A percentile compares a stretch with the other conserved stretches of the same genome.
Evolutionary conservation across 2,797 vertebrate species (phyloP).

Genomic region (Danio aesculapii): DNA sequence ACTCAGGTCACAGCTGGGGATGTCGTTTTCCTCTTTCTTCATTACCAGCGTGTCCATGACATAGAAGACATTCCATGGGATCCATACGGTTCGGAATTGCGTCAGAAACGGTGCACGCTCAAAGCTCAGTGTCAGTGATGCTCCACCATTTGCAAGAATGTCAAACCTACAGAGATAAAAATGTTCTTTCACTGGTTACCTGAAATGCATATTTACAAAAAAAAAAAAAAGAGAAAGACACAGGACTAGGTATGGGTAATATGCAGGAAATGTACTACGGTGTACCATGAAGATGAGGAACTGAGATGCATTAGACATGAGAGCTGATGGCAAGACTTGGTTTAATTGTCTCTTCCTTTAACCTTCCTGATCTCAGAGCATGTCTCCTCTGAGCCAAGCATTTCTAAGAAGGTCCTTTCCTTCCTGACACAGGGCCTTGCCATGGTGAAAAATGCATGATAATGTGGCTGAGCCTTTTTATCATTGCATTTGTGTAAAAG

Average conservation of each 20-base stretch:
- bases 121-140: constrained; percentile 93
- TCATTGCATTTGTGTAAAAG: constrained; percentile 44
- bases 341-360: constrained; percentile 53
- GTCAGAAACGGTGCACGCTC: constrained; percentile 94
- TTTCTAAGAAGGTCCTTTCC: constrained; percentile 42
- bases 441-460: constrained; percentile 53
- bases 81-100: constrained; percentile 95
- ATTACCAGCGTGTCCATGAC: constrained; percentile 98
- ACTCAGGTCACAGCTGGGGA: constrained; percentile 96
- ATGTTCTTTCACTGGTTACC: too few relatives aligned
- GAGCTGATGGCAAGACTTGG: constrained; percentile 27
- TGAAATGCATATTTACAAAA: too few relatives aligned
- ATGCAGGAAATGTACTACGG: constrained; percentile 36
- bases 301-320: constrained; percentile 55
- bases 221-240: background rate
- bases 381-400: constrained; percentile 24
- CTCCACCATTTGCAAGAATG: constrained; percentile 92
- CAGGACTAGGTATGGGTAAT: background rate
- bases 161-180: constrained; percentile 87
- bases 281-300: constrained; percentile 39
- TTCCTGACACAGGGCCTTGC: constrained; percentile 25
- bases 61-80: constrained; percentile 97
- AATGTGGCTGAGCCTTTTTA: constrained; percentile 43
- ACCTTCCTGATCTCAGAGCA: constrained; percentile 48
- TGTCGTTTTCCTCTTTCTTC: constrained; percentile 99